Percentiles rank a stretch among this genome's conserved stretches.
phyloP scores from a whole-genome alignment of 2,113 vertebrate species.

The Cathartes aura region DNA sequence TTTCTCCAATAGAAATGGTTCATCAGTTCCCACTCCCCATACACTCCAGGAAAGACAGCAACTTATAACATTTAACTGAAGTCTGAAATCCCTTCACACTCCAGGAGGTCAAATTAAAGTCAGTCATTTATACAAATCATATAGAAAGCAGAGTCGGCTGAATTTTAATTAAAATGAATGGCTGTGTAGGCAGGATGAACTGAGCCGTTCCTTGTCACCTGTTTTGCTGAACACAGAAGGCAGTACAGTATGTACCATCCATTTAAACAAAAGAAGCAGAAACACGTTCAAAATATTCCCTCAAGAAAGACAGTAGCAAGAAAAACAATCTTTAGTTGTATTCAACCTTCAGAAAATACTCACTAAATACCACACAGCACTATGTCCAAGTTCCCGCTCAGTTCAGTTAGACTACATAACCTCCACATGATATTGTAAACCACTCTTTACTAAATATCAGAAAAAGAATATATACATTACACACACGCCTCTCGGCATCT shows the following conservation, averaged over 20 bases:
- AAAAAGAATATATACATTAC: rapidly evolving
- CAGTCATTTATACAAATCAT: slow-evolving; percentile 49
- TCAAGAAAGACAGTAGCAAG: not conserved
- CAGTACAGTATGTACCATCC: not conserved
- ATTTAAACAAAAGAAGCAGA: not conserved
- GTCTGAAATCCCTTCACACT: slow-evolving; percentile 35
- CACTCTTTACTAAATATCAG: not conserved
- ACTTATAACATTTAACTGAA: not conserved
- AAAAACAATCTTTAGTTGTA: not conserved
- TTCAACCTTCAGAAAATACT: not conserved
- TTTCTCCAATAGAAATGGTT: not conserved
- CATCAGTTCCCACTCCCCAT: not conserved
- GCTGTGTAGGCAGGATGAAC: slow-evolving; percentile 30
- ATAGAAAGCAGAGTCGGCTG: slow-evolving; percentile 32
- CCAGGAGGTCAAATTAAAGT: slow-evolving; percentile 59
- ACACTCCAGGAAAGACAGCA: not conserved
- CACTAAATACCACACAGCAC: not conserved
- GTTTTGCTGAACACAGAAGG: not conserved
- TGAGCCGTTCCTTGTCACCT: not conserved
- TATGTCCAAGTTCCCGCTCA: rapidly evolving
- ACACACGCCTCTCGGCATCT: not conserved
- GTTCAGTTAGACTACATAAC: not conserved
- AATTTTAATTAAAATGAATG: slow-evolving; percentile 52
- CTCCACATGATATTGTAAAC: rapidly evolving
- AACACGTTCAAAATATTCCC: not conserved